A percentile compares a stretch with the other conserved stretches of the same genome.
Conservation (phyloP, 2,113 vertebrate genomes). For the Pithys albifrons region DNA sequence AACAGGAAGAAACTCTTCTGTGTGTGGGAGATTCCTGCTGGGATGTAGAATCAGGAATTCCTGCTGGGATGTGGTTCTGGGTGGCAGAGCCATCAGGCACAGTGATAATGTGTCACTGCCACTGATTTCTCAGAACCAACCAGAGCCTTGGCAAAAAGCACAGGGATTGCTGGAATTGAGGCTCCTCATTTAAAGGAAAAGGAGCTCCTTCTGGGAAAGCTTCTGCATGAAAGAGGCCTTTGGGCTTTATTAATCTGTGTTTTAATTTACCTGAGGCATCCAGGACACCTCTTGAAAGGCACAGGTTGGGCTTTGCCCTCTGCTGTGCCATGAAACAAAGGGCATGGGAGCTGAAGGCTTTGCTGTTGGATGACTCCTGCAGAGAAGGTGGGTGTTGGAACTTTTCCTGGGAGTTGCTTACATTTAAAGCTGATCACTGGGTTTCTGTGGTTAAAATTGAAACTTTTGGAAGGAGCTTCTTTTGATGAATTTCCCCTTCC, state of each 20-base stretch:
- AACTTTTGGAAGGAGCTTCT: neutral
- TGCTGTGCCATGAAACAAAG: neutral
- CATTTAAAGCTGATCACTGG: neutral
- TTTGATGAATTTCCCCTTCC: neutral
- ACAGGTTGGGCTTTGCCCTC: neutral
- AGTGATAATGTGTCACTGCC: neutral
- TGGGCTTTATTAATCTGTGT: neutral
- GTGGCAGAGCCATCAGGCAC: neutral
- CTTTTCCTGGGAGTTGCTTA: neutral
- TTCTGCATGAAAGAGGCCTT: neutral
- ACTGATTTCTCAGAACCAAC: neutral
- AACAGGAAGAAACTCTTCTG: neutral
- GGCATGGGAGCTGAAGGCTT: neutral
- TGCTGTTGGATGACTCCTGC: neutral
- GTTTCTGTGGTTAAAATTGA: neutral
- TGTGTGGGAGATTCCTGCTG: fast-evolving
- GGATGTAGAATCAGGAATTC: neutral
- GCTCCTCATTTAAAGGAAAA: neutral
- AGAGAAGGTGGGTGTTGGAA: neutral
- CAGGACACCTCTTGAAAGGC: neutral
- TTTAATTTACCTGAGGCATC: neutral
- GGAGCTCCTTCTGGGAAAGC: neutral
- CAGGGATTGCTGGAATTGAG: neutral
- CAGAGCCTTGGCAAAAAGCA: neutral
- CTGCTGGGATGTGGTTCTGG: neutral